Evolutionary conservation across 2,113 vertebrate genomes (phyloP), one percentile per base, ranked within the genome.

Genomic region (Fregetta grallaria): DNA sequence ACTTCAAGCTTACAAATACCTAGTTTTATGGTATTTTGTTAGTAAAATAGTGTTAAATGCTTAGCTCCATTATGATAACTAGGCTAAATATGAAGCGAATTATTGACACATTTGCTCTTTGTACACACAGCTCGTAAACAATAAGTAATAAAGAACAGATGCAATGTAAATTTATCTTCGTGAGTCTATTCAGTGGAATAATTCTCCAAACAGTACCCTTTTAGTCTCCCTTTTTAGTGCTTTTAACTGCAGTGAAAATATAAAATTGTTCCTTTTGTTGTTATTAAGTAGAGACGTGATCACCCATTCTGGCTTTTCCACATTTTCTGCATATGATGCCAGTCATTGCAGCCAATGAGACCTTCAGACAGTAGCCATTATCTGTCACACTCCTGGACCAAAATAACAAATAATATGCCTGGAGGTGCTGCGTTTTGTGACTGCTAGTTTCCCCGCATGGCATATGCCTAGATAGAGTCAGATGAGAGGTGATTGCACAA

Each of bases 331-430:
- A 79, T 96, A 92, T 53, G 89, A 96, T 95, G 95, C 92, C 93
- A 93, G 84, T 92, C 82, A 77, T 45, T 73, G 90, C 77, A 76
- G 95, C 91, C 97, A 97, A 93, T 83, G 95, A 96, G 84, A 96
- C 87, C 62, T 84, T 87, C 80, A 95, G 86, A 97, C 83, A 95
- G 97, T 95, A 96, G 91, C 87, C 95, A 98, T 98, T 98, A 98
- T 98, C 96, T 95, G 85, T 97, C 96, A 97, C 79, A 91, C 71
- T 96, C 96, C 91, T 95, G 78, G 92, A 97, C 96, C 96, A 95
- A 98, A 98, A 98, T 98, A 98, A 98, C 96, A 98, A 98, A 98
- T 98, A 98, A 97, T 95, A 96, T 94, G 97, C 96, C 97, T 97
- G 89, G 97, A 98, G 97, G 96, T 97, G 88, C 92, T 90, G 92